Conservation (phyloP, 2,888 invertebrate genomes). For the Agriopis marginaria region DNA sequence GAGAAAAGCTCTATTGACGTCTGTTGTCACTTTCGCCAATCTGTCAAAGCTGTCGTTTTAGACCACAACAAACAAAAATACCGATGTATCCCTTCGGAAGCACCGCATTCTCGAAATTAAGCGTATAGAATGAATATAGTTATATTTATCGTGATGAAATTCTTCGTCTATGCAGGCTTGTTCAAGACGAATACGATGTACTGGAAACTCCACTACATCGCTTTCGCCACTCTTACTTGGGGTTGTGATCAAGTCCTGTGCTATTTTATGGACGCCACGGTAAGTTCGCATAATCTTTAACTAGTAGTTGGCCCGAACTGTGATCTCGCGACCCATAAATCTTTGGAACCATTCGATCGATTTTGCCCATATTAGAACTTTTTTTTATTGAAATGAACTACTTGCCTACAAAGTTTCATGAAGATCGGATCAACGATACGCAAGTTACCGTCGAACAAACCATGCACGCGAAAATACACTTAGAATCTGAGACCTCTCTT, state of each 20-base stretch:
- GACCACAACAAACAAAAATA: conserved; percentile 40
- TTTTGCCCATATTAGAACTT: too few species aligned
- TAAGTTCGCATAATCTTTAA: conserved; percentile 47
- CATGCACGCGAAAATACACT: too few species aligned
- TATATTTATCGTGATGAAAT: conserved; percentile 56
- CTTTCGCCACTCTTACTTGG: conserved; percentile 55
- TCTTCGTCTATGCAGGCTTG: conserved; percentile 57
- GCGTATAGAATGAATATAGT: conserved; percentile 53
- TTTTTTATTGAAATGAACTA: too few species aligned
- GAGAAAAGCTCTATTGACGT: background rate
- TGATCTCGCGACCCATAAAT: too few species aligned
- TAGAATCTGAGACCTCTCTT: too few species aligned
- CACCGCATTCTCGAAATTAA: conserved; percentile 37
- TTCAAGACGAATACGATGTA: conserved; percentile 58
- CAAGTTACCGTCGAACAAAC: too few species aligned
- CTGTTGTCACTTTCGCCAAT: background rate
- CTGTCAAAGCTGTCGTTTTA: conserved; percentile 40
- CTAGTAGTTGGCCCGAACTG: too few species aligned
- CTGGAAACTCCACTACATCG: conserved; percentile 61
- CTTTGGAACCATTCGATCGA: too few species aligned
- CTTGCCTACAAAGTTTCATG: too few species aligned
- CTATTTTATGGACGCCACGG: conserved; percentile 61
- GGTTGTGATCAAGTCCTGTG: conserved; percentile 56
- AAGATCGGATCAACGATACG: too few species aligned
- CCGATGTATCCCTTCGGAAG: conserved; percentile 12